These are phyloP conservation scores for sheep (Ovis aries) DNA, from an alignment of 2,113 vertebrate species.

Conservation along the genomic window DNA sequence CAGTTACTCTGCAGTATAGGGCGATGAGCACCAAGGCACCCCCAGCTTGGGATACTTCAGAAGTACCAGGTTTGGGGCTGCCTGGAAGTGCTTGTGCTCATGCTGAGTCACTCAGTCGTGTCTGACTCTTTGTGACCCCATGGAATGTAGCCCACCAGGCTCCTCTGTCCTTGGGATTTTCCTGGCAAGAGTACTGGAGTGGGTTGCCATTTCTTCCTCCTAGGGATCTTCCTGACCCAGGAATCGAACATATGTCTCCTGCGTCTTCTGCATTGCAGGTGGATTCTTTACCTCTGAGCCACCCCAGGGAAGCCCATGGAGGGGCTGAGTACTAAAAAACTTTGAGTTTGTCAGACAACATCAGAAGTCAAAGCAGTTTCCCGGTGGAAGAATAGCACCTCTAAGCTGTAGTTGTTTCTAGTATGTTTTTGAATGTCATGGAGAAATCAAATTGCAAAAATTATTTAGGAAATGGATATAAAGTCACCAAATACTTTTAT, in stretches of 20 bases:
- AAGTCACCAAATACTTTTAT: background rate
- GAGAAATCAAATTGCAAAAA: background rate
- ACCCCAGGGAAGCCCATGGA: background rate
- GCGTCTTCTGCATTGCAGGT: background rate
- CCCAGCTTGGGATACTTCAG: too few relatives aligned
- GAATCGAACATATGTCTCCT: background rate
- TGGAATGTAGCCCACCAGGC: background rate
- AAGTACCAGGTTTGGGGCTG: background rate
- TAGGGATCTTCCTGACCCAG: background rate
- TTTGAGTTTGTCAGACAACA: background rate
- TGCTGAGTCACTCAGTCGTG: background rate
- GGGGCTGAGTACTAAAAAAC: background rate
- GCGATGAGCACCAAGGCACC: rapidly evolving
- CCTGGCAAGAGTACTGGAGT: background rate
- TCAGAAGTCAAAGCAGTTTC: background rate
- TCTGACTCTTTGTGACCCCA: background rate
- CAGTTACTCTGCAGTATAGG: background rate
- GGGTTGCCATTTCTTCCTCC: background rate
- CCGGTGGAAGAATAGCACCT: background rate
- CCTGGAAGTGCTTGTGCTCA: background rate
- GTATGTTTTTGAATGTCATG: background rate
- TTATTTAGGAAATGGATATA: background rate
- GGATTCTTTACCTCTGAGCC: background rate
- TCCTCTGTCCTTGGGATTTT: background rate
- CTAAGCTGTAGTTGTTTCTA: background rate